Percentiles rank a stretch among this genome's conserved stretches.
These are phyloP conservation scores for Nomia melanderi DNA, from an alignment of 1,140 invertebrate species.

Conservation along the genomic window DNA sequence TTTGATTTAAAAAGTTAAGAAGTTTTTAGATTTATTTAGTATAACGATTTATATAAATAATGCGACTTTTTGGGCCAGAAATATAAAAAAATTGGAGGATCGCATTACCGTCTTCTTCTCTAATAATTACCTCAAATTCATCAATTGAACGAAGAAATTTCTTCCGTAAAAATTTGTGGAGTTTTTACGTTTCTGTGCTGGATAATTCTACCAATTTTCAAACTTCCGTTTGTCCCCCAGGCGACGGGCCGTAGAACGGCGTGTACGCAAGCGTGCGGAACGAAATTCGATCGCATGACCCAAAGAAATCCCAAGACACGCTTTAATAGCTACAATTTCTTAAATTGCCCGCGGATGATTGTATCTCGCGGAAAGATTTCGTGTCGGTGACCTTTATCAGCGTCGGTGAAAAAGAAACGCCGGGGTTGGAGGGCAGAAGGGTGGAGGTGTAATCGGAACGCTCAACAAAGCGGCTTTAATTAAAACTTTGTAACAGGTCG, in stretches of 20 bases:
- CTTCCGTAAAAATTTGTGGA: too few relatives aligned
- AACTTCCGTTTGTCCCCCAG: not conserved
- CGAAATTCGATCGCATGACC: constrained; percentile 21
- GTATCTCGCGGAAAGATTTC: constrained; percentile 41
- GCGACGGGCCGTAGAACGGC: not conserved
- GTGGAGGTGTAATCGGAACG: constrained; percentile 20
- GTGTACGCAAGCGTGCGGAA: not conserved
- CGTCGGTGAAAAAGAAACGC: not conserved
- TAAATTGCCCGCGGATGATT: constrained; percentile 21
- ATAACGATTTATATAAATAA: too few relatives aligned
- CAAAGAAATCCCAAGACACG: not conserved
- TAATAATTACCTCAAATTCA: too few relatives aligned
- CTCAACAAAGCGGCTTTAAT: constrained; percentile 58
- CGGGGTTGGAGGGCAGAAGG: not conserved
- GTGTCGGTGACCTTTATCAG: constrained; percentile 32
- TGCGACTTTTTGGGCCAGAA: too few relatives aligned
- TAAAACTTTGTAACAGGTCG: constrained; percentile 54
- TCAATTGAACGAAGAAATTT: too few relatives aligned
- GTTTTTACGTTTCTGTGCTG: too few relatives aligned
- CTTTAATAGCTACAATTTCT: constrained; percentile 12
- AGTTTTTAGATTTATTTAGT: too few relatives aligned
- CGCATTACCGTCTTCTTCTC: too few relatives aligned
- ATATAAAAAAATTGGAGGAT: too few relatives aligned
- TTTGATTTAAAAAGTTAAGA: too few relatives aligned
- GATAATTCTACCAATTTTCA: not conserved